These are phyloP conservation scores for Pantala flavescens DNA, from an alignment of 1,140 invertebrate species.

Conservation along the genomic window DNA sequence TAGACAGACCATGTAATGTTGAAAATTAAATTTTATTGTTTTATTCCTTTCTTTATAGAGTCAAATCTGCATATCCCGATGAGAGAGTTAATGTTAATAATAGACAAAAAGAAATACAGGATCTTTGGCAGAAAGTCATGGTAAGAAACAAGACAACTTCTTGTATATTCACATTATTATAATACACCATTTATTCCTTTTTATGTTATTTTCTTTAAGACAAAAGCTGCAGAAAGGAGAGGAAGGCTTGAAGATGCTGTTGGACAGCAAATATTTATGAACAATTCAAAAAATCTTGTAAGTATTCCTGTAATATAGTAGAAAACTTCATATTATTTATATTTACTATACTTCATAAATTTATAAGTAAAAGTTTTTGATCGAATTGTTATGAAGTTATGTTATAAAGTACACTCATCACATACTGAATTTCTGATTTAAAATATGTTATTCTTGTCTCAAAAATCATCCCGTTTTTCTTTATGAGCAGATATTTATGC, in stretches of 20 bases:
- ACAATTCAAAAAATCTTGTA: slow-evolving; percentile 64
- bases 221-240: slow-evolving; percentile 69
- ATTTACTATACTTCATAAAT: slow-evolving; percentile 14
- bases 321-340: no score
- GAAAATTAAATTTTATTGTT: background rate
- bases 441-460: no score
- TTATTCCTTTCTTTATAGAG: slow-evolving; percentile 38
- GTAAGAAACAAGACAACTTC: slow-evolving; percentile 26
- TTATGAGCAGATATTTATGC: no score
- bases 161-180: slow-evolving; percentile 12
- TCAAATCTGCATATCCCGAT: slow-evolving; percentile 83
- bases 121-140: slow-evolving; percentile 76
- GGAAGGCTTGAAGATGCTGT: slow-evolving; percentile 81
- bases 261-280: slow-evolving; percentile 89
- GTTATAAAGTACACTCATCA: background rate
- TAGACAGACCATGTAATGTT: no score
- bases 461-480: no score
- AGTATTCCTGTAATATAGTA: slow-evolving; percentile 23
- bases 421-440: no score
- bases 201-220: slow-evolving; percentile 35
- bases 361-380: background rate
- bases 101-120: slow-evolving; percentile 73
- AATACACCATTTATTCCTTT: slow-evolving; percentile 13
- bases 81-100: slow-evolving; percentile 75
- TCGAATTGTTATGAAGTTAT: background rate